Evolutionary conservation across 2,113 vertebrate genomes (phyloP).

Genomic region (Scytalopus superciliaris): DNA sequence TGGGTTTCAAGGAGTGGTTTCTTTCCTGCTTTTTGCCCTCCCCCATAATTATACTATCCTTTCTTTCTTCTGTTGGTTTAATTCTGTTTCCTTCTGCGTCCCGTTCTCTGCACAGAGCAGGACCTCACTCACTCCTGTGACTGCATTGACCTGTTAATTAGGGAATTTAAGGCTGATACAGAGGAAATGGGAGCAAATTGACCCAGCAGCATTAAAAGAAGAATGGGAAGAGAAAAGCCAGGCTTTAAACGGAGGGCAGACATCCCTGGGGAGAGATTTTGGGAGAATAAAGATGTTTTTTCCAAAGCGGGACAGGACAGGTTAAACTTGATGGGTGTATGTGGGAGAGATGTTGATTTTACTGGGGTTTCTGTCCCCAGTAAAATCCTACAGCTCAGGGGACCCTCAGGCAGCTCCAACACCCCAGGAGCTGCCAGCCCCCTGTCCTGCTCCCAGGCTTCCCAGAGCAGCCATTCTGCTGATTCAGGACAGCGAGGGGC

Average conservation of each 20-base stretch:
- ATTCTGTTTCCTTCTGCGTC: neutral
- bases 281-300: neutral
- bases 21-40: neutral
- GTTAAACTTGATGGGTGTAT: rapidly evolving
- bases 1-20: neutral
- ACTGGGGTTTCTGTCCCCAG: neutral
- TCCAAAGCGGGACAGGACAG: neutral
- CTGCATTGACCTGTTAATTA: neutral
- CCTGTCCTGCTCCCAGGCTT: rapidly evolving
- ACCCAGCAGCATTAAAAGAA: neutral
- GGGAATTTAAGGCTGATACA: neutral
- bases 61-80: neutral
- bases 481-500: neutral
- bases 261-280: neutral
- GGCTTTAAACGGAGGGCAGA: neutral
- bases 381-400: neutral
- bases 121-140: neutral
- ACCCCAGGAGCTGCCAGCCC: rapidly evolving
- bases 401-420: neutral
- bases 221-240: neutral
- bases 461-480: neutral
- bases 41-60: neutral
- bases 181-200: neutral
- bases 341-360: neutral
- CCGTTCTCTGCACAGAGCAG: rapidly evolving